Evolutionary conservation across 1,140 invertebrate genomes (phyloP), one percentile per base, ranked within the genome.

Genomic region (Phthorimaea operculella): DNA sequence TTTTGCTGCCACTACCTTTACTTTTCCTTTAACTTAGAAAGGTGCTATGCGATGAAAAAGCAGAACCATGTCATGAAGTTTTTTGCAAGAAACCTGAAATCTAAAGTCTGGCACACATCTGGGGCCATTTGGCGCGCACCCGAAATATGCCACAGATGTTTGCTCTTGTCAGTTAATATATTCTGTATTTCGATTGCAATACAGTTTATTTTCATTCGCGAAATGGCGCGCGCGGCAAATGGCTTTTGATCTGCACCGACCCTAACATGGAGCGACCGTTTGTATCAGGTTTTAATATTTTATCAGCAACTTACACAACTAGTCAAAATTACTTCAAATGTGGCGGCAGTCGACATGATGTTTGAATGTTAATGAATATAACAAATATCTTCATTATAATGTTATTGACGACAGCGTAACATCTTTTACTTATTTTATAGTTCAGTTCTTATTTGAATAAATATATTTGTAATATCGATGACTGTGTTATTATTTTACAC

Each of bases 381-480:
- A 39, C 36, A 39, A 39, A 39, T 39, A 12, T 12, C 36, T n/a
- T n/a, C n/a, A 39, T 57, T 63, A 62, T 44, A 70, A 69, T 76
- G 66, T 75, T 70, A 76, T 59, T 67, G 68, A 60, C 66, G 58
- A 55, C 77, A 72, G 76, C 78, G 79, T 83, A 77, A 76, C 69
- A 68, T 74, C 62, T 66, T 68, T 28, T 62, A 64, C 62, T 78
- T 79, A 74, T 79, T 79, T 82, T 72, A 72, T 74, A 78, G 66
- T 77, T 81, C 61, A 68, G 68, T 74, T 79, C 69, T 80, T 76
- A 79, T 81, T 79, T 81, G 65, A 82, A 76, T 81, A 81, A 84
- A 74, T 67, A 84, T 82, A 84, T 82, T 84, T 84, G 78, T 84
- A 84, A 82, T 80, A 81, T 74, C 68, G 39, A 47, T 9, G n/a